Conservation (phyloP, 2,797 vertebrate species). For the Sebastes oblongus region DNA sequence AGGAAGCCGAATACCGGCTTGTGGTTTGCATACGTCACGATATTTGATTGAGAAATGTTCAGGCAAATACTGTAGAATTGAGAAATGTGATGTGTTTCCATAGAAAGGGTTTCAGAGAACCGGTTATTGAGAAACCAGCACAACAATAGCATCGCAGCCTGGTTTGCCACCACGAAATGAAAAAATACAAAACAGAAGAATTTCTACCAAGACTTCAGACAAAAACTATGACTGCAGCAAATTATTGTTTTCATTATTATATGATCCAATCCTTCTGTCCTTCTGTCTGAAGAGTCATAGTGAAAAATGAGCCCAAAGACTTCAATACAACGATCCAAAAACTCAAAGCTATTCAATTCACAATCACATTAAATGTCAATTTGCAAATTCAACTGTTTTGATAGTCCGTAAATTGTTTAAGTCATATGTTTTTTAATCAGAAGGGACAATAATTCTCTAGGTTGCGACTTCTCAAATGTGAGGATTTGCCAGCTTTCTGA, state of each 20-base stretch:
- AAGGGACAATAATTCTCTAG: neutral
- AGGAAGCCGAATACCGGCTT: conserved; percentile 21
- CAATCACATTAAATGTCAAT: neutral
- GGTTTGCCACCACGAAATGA: neutral
- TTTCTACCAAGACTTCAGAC: neutral
- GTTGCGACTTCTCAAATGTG: neutral
- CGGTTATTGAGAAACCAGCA: conserved; percentile 48
- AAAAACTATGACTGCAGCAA: neutral
- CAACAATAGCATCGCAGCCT: conserved; percentile 12
- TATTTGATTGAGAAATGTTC: conserved; percentile 58
- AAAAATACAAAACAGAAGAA: neutral
- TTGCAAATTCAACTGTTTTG: neutral
- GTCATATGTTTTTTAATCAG: too few species aligned
- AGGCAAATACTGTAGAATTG: conserved; percentile 32
- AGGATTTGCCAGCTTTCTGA: neutral
- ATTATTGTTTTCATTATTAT: neutral
- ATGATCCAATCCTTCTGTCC: neutral
- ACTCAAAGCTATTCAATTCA: neutral
- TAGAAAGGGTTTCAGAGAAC: conserved; percentile 32
- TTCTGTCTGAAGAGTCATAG: neutral
- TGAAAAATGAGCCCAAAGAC: neutral
- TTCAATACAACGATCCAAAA: neutral
- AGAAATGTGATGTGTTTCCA: conserved; percentile 20
- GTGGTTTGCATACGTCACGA: conserved; percentile 45
- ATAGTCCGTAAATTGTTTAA: neutral